A percentile compares a stretch with the other conserved stretches of the same genome.
Conservation (phyloP, 2,888 invertebrate species). For the Leptopilina drosophilae region DNA sequence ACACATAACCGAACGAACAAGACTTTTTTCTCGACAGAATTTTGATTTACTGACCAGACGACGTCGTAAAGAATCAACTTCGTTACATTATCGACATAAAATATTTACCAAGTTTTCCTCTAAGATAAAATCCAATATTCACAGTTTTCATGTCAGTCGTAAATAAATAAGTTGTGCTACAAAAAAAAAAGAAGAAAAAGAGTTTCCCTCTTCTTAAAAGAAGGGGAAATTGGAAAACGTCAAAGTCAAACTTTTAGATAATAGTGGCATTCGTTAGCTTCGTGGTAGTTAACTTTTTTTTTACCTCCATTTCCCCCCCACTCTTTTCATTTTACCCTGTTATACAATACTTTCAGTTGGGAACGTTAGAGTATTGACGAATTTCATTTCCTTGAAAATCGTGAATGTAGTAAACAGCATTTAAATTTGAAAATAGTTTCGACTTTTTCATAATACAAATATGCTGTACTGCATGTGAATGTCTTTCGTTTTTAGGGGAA, state of each 20-base stretch:
- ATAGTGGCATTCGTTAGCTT: conserved; percentile 19
- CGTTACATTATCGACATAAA: conserved; percentile 32
- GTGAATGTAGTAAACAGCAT: background rate
- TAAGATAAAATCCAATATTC: conserved; percentile 24
- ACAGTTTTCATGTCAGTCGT: conserved; percentile 18
- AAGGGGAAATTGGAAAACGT: conserved; percentile 11
- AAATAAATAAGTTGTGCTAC: conserved; percentile 9
- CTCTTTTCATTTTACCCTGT: background rate
- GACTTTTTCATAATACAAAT: background rate
- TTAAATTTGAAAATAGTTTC: background rate
- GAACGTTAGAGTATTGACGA: conserved; percentile 1
- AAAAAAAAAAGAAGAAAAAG: background rate
- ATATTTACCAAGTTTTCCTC: conserved; percentile 27
- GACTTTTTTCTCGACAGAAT: conserved; percentile 7
- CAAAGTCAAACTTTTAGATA: conserved; percentile 25
- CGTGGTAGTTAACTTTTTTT: conserved; percentile 1
- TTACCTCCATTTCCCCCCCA: background rate
- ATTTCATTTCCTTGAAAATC: conserved; percentile 14
- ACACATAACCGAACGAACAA: conserved; percentile 9
- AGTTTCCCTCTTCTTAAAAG: too few relatives aligned
- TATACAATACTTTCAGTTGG: background rate
- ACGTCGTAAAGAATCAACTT: conserved; percentile 30
- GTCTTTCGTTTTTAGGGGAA: background rate
- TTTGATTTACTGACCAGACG: conserved; percentile 32
- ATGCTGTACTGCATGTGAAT: background rate